Percentiles rank a stretch among this genome's conserved stretches.
Conservation (phyloP, 1,140 invertebrate genomes). For the Lepidotrigona ventralis region DNA sequence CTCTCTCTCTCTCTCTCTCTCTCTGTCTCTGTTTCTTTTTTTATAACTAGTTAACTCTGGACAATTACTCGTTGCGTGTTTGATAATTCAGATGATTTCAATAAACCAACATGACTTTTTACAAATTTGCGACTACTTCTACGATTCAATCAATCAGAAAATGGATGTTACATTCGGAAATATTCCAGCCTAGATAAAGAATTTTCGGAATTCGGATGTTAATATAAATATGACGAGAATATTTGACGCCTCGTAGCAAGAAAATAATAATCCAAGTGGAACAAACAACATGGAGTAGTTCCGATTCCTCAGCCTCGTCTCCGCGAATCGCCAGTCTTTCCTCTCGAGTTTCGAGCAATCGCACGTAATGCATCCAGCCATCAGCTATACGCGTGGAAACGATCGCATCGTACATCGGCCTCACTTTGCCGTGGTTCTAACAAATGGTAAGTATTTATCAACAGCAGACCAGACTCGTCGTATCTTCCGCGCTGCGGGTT, state of each 20-base stretch:
- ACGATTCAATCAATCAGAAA: too few species aligned
- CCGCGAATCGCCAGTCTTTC: not conserved
- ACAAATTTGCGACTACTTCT: not conserved
- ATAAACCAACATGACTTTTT: not conserved
- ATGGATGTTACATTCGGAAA: too few species aligned
- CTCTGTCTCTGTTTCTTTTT: not conserved
- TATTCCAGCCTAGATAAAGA: too few species aligned
- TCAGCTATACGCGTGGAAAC: not conserved
- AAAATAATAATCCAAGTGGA: not conserved
- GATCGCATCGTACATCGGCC: slow-evolving; percentile 15
- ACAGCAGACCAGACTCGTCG: not conserved
- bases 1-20: too few species aligned
- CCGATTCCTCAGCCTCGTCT: not conserved
- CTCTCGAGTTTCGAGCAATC: not conserved
- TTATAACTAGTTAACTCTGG: not conserved
- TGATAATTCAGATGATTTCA: not conserved
- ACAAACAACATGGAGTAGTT: not conserved
- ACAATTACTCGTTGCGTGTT: not conserved
- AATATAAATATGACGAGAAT: not conserved
- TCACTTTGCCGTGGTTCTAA: slow-evolving; percentile 37
- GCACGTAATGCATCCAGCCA: not conserved
- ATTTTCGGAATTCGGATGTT: too few species aligned
- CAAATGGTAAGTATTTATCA: slow-evolving; percentile 44
- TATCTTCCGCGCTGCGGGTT: not conserved
- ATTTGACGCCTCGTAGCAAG: not conserved